Base-by-base conservation (phyloP, 2,797 vertebrate species). In the Acanthopagrus latus region DNA sequence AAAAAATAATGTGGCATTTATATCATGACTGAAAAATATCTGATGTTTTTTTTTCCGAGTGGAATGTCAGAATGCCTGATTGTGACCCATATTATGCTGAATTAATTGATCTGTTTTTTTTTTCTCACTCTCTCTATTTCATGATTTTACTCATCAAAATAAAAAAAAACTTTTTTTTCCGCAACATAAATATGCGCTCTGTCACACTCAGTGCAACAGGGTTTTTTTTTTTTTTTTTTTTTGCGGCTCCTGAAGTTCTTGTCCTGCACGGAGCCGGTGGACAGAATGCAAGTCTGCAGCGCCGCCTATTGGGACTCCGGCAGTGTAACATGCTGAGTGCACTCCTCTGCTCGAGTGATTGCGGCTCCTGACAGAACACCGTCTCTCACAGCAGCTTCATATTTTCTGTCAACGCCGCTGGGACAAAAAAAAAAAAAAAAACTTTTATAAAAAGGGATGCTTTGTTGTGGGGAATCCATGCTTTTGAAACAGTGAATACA, bases 201-300 rank as follows among this genome's bases (percentile, higher is more conserved):
- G 13, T 33, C 50, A 48, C 11, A 14, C 10, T 17, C 14, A 73
- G 75, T 66, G 55, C 76, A 82, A 74, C 63, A 59, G 68, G 47
- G 54, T 2, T 25, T 25, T 25, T 25, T 25, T 25, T 25, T 25
- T 25, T 25, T 25, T 2, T 25, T 27, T 27, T 27, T 23, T 50
- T 27, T 74, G 74, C 80, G 71, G 43, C 33, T 14, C 69, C 71
- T 50, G 56, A 66, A 17, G 51, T 11, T 25, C 25, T 52, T 10
- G 7, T 23, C 54, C 76, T 29, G 50, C 3, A 13, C 50, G 25
- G 18, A 8, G 16, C 0, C 27, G 46, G 5, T 50, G 41, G 4
- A 4, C 77, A 73, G 64, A 91, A 41, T 56, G 78, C 76, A 73
- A 71, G 91, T 87, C 88, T 92, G 88, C 91, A 94, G 94, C 94